A percentile compares a stretch with the other conserved stretches of the same genome.
phyloP scores from a whole-genome alignment of 2,888 invertebrate genomes.

The Gibbula magus region DNA sequence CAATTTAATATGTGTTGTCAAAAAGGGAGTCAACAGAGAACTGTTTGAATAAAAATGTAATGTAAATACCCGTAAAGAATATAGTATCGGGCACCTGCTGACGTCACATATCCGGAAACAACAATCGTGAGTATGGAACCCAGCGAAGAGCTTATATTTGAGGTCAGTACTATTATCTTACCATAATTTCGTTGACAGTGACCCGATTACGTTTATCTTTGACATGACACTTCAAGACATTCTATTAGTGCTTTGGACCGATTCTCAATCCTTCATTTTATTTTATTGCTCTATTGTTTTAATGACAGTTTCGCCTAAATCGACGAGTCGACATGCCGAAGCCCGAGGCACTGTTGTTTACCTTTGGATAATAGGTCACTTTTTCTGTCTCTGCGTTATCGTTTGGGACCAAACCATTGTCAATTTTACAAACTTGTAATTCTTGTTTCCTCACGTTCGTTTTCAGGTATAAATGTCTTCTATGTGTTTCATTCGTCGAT shows the following conservation, averaged over 20 bases:
- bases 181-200: conserved; percentile 8
- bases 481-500: too few species aligned
- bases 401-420: too few species aligned
- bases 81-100: conserved; percentile 26
- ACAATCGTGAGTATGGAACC: conserved; percentile 32
- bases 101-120: conserved; percentile 47
- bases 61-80: neutral
- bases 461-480: too few species aligned
- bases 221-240: neutral
- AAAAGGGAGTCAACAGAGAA: neutral
- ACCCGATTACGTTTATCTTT: neutral
- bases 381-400: neutral
- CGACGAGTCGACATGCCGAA: neutral
- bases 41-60: neutral
- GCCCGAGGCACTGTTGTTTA: neutral
- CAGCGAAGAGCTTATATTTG: conserved; percentile 39
- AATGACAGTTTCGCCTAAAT: too few species aligned
- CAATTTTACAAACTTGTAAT: too few species aligned
- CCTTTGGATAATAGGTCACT: neutral
- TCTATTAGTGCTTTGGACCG: neutral
- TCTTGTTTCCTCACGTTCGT: too few species aligned
- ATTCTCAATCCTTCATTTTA: too few species aligned
- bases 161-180: conserved; percentile 34
- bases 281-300: too few species aligned
- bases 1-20: too few species aligned